phyloP scores from a whole-genome alignment of 2,888 invertebrate genomes.

The Cryptus viduatorius region DNA sequence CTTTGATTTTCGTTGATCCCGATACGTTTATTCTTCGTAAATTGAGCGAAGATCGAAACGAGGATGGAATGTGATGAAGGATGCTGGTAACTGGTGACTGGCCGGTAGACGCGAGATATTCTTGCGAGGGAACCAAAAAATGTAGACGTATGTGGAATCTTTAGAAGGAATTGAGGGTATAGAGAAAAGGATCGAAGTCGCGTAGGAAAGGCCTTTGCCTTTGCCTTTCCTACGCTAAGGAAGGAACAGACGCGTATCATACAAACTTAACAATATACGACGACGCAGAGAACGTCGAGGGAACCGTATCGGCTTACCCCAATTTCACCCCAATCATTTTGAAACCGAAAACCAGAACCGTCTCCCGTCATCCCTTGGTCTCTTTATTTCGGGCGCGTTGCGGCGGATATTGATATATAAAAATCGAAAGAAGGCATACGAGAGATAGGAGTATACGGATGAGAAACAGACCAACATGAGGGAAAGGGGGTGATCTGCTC shows the following conservation, averaged over 20 bases:
- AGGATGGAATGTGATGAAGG: constrained; percentile 29
- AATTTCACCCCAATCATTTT: constrained; percentile 85
- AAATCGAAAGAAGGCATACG: constrained; percentile 72
- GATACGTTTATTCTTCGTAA: constrained; percentile 4
- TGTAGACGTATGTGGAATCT: constrained; percentile 34
- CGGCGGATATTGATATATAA: constrained; percentile 80
- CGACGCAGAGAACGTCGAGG: constrained; percentile 62
- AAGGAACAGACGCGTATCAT: constrained; percentile 53
- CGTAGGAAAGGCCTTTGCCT: constrained; percentile 24
- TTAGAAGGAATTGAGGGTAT: constrained; percentile 7
- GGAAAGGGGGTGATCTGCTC: constrained; percentile 61
- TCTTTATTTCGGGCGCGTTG: constrained; percentile 71
- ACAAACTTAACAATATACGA: constrained; percentile 39
- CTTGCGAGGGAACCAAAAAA: constrained; percentile 32
- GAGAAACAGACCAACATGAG: constrained; percentile 3
- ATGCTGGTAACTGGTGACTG: background rate
- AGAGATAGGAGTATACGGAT: constrained; percentile 20
- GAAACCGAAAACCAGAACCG: constrained; percentile 82
- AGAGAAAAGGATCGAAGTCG: constrained; percentile 26
- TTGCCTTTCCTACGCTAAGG: too few species aligned
- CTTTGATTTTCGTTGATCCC: background rate
- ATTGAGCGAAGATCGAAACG: background rate
- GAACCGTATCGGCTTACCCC: constrained; percentile 84
- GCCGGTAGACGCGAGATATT: constrained; percentile 26
- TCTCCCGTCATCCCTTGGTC: constrained; percentile 57